A percentile compares a stretch with the other conserved stretches of the same genome.
These are phyloP conservation scores for Malachius bipustulatus DNA, from an alignment of 2,888 invertebrate genomes.

Conservation along the genomic window DNA sequence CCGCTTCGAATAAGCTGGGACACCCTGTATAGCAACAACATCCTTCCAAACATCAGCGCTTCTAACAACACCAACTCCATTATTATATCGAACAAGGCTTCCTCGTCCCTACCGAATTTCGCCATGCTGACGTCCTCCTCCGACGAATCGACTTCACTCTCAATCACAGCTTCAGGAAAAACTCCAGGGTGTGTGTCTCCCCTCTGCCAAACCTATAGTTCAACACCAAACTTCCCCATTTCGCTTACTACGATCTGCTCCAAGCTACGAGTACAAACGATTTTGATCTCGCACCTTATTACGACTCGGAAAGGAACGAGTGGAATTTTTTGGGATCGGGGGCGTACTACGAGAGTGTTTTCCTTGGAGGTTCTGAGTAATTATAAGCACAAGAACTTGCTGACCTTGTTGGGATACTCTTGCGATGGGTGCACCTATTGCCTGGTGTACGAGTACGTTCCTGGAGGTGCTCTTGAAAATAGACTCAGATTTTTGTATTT, in stretches of 20 bases:
- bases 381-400: slow-evolving; percentile 60
- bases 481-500: too few relatives aligned
- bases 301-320: slow-evolving; percentile 21
- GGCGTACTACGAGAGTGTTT: slow-evolving; percentile 59
- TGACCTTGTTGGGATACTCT: slow-evolving; percentile 62
- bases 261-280: slow-evolving; percentile 41
- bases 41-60: slow-evolving; percentile 18
- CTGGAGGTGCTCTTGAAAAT: slow-evolving; percentile 61
- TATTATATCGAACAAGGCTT: too few relatives aligned
- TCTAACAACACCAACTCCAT: slow-evolving; percentile 12
- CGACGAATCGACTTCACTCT: too few relatives aligned
- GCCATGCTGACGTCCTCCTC: too few relatives aligned
- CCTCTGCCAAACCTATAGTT: slow-evolving; percentile 32
- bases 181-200: slow-evolving; percentile 22
- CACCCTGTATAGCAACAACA: too few relatives aligned
- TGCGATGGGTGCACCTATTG: slow-evolving; percentile 57
- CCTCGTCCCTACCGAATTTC: too few relatives aligned
- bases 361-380: slow-evolving; percentile 47
- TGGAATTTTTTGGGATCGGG: slow-evolving; percentile 44
- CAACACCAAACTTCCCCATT: slow-evolving; percentile 38
- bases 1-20: too few relatives aligned
- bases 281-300: slow-evolving; percentile 38
- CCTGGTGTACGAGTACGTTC: slow-evolving; percentile 63
- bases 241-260: slow-evolving; percentile 41
- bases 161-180: too few relatives aligned